Evolutionary conservation across 1,140 invertebrate genomes (phyloP).

Genomic region (Pectinophora gossypiella): DNA sequence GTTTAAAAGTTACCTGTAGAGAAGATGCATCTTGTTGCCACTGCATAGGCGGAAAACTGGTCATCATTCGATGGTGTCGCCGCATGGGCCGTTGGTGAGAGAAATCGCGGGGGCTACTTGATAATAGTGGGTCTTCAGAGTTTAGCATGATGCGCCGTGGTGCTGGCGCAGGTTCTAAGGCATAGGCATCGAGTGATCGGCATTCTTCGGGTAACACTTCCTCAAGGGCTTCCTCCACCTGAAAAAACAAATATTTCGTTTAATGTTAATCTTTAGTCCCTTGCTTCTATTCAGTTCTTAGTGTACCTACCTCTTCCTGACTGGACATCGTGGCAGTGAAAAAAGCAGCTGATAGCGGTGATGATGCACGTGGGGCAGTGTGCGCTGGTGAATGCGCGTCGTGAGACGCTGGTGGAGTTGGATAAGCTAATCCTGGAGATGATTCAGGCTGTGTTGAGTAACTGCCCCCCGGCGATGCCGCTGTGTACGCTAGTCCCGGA

Average conservation of each 20-base stretch:
- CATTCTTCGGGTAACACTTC: constrained; percentile 87
- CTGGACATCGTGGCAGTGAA: constrained; percentile 91
- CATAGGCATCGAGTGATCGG: constrained; percentile 78
- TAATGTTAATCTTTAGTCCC: background rate
- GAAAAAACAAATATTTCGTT: constrained; percentile 8
- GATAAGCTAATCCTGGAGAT: constrained; percentile 87
- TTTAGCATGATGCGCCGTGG: constrained; percentile 83
- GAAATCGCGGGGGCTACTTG: constrained; percentile 88
- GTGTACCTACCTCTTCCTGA: constrained; percentile 79
- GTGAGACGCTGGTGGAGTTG: constrained; percentile 88
- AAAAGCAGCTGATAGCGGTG: constrained; percentile 85
- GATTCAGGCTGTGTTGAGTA: constrained; percentile 78
- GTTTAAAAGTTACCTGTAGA: constrained; percentile 40
- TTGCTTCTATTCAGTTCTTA: background rate
- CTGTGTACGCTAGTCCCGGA: constrained; percentile 63
- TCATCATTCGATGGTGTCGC: constrained; percentile 64
- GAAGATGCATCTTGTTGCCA: constrained; percentile 55
- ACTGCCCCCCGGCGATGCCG: constrained; percentile 66
- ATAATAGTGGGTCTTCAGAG: constrained; percentile 88
- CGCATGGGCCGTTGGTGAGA: constrained; percentile 78
- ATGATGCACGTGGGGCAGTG: constrained; percentile 64
- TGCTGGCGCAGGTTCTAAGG: constrained; percentile 79
- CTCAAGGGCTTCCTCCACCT: constrained; percentile 86
- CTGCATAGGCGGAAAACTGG: constrained; percentile 38
- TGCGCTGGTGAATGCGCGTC: constrained; percentile 81